Conservation (phyloP, 1,140 invertebrate genomes). For the Euborellia annulipes region DNA sequence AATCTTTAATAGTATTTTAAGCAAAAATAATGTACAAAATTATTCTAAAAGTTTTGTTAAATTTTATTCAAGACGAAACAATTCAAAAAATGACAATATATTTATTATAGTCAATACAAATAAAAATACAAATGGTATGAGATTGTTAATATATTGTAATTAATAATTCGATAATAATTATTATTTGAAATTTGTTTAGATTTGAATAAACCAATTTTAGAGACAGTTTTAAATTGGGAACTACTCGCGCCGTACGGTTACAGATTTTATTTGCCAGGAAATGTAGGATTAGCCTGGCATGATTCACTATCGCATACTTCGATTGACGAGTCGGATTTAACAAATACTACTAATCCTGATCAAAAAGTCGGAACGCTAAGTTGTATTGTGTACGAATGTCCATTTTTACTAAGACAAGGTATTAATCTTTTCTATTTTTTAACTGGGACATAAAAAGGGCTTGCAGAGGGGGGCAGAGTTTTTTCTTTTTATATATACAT, state of each 20-base stretch:
- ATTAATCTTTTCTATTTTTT: slow-evolving; percentile 6
- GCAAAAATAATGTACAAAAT: too few species aligned
- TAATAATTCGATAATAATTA: not conserved
- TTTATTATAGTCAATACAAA: not conserved
- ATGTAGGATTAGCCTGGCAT: slow-evolving; percentile 43
- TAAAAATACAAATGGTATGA: not conserved
- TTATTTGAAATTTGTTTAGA: not conserved
- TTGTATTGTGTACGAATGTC: slow-evolving; percentile 45
- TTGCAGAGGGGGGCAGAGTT: too few species aligned
- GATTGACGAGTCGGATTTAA: not conserved
- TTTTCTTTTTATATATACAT: too few species aligned
- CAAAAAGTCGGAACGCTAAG: too few species aligned
- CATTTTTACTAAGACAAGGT: slow-evolving; percentile 42
- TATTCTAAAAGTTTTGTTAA: not conserved
- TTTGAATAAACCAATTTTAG: not conserved
- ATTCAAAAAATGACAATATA: not conserved
- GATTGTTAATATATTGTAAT: too few species aligned
- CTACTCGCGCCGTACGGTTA: slow-evolving; percentile 42
- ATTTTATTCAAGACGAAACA: slow-evolving; percentile 1
- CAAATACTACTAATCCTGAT: too few species aligned
- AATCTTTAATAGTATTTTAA: too few species aligned
- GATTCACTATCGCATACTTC: slow-evolving; percentile 22
- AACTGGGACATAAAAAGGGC: too few species aligned
- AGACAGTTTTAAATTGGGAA: slow-evolving; percentile 34
- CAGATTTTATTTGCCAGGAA: slow-evolving; percentile 52